A percentile compares a stretch with the other conserved stretches of the same genome.
These are phyloP conservation scores for Chloropsis cyanopogon DNA, from an alignment of 2,113 vertebrate species.

Conservation along the genomic window DNA sequence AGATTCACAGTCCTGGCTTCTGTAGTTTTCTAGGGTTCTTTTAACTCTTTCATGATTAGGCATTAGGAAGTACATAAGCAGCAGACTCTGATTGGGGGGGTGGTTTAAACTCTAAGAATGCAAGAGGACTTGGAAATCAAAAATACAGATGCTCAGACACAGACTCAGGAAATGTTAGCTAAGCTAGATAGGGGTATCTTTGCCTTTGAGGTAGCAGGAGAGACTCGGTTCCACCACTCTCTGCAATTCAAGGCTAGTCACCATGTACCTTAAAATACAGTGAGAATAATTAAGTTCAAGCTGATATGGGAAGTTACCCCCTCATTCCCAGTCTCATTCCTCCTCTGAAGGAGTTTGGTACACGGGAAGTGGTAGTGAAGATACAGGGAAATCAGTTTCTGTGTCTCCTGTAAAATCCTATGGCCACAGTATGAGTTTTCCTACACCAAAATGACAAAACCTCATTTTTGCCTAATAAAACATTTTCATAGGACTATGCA, in stretches of 20 bases:
- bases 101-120: neutral
- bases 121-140: neutral
- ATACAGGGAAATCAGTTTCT: neutral
- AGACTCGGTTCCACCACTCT: accelerated
- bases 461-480: neutral
- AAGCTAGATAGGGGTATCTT: neutral
- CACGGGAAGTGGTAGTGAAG: neutral
- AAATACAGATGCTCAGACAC: neutral
- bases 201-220: neutral
- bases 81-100: neutral
- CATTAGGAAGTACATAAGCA: neutral
- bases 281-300: neutral
- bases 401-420: neutral
- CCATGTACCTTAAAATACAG: neutral
- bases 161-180: neutral
- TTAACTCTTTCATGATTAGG: neutral
- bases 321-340: neutral
- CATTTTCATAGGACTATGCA: neutral
- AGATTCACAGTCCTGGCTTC: neutral
- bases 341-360: neutral
- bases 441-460: neutral
- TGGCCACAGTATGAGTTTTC: neutral
- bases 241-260: neutral
- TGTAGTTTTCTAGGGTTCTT: neutral
- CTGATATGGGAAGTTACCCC: neutral